Evolutionary conservation across 2,888 invertebrate species (phyloP), one percentile per base, ranked within the genome.

Genomic region (Diarsia dahlii): DNA sequence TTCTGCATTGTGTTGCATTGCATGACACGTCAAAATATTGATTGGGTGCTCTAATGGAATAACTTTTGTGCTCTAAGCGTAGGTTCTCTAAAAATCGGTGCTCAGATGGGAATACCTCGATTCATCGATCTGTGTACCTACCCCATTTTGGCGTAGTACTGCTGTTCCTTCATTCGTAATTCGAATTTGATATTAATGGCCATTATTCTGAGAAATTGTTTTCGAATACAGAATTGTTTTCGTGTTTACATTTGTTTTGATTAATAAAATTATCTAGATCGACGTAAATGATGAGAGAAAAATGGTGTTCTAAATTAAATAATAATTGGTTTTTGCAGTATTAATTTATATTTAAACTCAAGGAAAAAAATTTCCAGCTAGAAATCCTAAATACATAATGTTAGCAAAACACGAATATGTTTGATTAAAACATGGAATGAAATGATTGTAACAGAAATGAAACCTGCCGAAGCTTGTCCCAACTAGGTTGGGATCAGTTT

Each of bases 161-260:
- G 50, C 76, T 69, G 50, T 82, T 74, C 72, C 74, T 77, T 75
- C 62, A 52, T 80, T 80, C 28, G 34, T 71, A 76, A 82, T 79
- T 78, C 63, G 45, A 50, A 79, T 82, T 76, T 64, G 39, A 76
- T 65, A 56, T 46, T 12, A 66, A 65, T 65, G 52, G 9, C 13
- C 58, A n/a, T 34, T 66, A 48, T 39, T 71, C 45, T 2, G 13
- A 34, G 6, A n/a, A 28, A 56, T 65, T 65, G 15, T 39, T 62
- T 62, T 60, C 76, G 20, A 6, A 76, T 65, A 39, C 13, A 6
- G 48, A 45, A 46, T 48, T 23, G n/a, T 18, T 52, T 60, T 50
- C 20, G 3, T 65, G n/a, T 23, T 2, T 46, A 5, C 5, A 28
- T 28, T 18, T 46, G 13, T 46, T 69, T 69, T 46, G 10, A 6